A percentile compares a stretch with the other conserved stretches of the same genome.
phyloP scores from a whole-genome alignment of 2,797 vertebrate genomes.

The Holocentrus rufus region DNA sequence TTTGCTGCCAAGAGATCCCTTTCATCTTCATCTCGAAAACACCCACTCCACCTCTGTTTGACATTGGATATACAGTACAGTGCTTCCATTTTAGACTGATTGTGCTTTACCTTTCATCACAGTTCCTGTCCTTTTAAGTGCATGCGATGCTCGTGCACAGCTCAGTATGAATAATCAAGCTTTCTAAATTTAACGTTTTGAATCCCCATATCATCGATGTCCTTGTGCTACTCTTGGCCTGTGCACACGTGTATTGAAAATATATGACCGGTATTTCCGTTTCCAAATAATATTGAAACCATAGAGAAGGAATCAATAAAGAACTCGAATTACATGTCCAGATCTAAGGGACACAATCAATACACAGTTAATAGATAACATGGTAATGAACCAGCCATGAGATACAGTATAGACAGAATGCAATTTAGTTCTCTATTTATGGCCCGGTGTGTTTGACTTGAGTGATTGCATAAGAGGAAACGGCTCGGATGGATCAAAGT shows the following conservation, averaged over 20 bases:
- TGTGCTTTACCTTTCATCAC: constrained; percentile 46
- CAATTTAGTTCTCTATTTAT: constrained; percentile 27
- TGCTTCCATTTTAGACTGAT: constrained; percentile 31
- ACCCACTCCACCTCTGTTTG: constrained; percentile 59
- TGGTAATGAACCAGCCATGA: constrained; percentile 21
- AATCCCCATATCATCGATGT: constrained; percentile 20
- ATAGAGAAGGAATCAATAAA: constrained; percentile 41
- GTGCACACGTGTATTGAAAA: background rate
- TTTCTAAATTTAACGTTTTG: constrained; percentile 27
- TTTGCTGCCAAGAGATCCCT: constrained; percentile 43
- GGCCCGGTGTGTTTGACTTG: constrained; percentile 1
- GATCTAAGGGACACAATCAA: constrained; percentile 40
- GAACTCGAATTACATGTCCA: constrained; percentile 42
- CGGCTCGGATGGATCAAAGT: constrained; percentile 1
- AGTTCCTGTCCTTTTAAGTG: constrained; percentile 34
- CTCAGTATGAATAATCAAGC: constrained; percentile 13
- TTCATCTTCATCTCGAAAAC: constrained; percentile 59
- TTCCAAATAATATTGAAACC: constrained; percentile 8
- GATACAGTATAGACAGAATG: constrained; percentile 30
- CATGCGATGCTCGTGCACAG: background rate
- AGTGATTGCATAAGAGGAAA: constrained; percentile 21
- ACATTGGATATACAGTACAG: constrained; percentile 34
- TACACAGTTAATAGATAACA: constrained; percentile 48
- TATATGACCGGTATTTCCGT: constrained; percentile 14
- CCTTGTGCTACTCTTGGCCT: background rate